Evolutionary conservation across 2,113 vertebrate genomes (phyloP).

Genomic region (Cercocebus atys): DNA sequence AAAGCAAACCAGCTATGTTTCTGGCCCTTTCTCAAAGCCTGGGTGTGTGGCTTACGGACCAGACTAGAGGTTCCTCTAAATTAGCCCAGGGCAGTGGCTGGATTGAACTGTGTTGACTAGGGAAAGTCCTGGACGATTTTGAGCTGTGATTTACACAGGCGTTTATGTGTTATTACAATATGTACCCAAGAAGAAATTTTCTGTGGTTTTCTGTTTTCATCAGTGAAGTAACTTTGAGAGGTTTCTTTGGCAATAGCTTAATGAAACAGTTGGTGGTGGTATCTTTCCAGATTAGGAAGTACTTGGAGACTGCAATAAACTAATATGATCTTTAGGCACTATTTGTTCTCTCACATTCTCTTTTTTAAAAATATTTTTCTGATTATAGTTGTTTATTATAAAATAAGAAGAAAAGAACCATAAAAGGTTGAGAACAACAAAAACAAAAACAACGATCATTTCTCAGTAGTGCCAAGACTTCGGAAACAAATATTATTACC

Average conservation of each 20-base stretch:
- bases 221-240: not conserved
- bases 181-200: not conserved
- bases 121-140: not conserved
- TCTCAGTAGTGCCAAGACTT: not conserved
- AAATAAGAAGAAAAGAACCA: not conserved
- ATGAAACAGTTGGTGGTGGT: not conserved
- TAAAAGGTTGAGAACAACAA: not conserved
- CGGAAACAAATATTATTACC: not conserved
- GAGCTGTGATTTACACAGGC: not conserved
- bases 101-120: not conserved
- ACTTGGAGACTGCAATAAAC: not conserved
- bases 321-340: not conserved
- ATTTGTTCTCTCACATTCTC: slow-evolving; percentile 8
- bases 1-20: not conserved
- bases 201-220: not conserved
- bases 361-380: slow-evolving; percentile 34
- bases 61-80: not conserved
- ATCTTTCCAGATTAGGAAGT: slow-evolving; percentile 28
- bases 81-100: not conserved
- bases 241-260: not conserved
- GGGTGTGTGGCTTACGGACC: not conserved
- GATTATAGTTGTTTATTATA: not conserved
- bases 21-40: slow-evolving; percentile 10
- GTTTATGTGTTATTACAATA: not conserved
- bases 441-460: not conserved